Percentiles rank a stretch among this genome's conserved stretches.
phyloP scores from a whole-genome alignment of 1,140 invertebrate genomes.

The Halictus rubicundus region DNA sequence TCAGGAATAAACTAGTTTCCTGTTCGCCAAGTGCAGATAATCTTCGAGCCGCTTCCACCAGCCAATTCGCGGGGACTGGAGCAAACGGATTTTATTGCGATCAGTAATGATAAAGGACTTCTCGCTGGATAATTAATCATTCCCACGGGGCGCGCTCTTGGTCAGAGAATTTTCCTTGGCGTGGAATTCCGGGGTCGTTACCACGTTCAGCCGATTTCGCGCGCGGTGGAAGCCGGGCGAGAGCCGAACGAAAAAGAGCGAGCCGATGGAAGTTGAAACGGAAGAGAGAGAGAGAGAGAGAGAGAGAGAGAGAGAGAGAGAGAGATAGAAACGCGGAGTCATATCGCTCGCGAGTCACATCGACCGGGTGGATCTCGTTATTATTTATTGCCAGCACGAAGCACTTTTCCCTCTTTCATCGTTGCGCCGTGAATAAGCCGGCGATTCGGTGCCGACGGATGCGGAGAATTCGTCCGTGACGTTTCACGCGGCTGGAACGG shows the following conservation, averaged over 20 bases:
- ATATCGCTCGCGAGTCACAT: slow-evolving; percentile 48
- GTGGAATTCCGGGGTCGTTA: neutral
- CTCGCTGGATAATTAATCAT: neutral
- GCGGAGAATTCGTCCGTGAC: slow-evolving; percentile 62
- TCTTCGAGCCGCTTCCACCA: too few relatives aligned
- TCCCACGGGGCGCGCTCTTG: neutral
- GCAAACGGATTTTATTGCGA: neutral
- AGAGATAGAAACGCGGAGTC: slow-evolving; percentile 16
- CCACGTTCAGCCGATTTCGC: slow-evolving; percentile 15
- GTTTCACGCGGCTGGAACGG: slow-evolving; percentile 49
- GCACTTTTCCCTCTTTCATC: slow-evolving; percentile 58
- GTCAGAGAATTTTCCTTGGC: neutral
- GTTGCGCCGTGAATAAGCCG: slow-evolving; percentile 55
- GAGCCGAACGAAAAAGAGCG: slow-evolving; percentile 9
- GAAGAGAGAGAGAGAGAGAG: slow-evolving; percentile 11
- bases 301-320: neutral
- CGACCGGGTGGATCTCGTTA: slow-evolving; percentile 57
- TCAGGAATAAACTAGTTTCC: too few relatives aligned
- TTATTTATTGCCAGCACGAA: slow-evolving; percentile 63
- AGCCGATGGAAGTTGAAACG: neutral
- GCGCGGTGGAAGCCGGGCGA: neutral
- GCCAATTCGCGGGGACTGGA: neutral
- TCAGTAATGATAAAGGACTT: neutral
- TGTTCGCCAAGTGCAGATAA: too few relatives aligned
- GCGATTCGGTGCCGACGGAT: slow-evolving; percentile 48